Evolutionary conservation across 2,113 vertebrate genomes (phyloP).

Genomic region (Pteronura brasiliensis): DNA sequence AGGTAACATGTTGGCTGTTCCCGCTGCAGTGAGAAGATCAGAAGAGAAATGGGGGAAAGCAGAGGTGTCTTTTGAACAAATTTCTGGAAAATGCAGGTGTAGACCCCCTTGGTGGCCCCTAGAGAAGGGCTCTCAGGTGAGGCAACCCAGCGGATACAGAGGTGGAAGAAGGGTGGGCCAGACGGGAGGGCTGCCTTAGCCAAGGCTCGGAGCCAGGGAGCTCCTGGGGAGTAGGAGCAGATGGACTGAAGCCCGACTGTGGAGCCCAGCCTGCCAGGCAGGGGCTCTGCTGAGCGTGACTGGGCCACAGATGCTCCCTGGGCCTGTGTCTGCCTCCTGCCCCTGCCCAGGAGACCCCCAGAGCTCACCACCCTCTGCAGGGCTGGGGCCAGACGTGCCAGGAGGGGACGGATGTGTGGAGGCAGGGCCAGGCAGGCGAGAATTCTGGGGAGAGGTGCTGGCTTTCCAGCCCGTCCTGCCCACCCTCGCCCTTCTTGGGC

Average conservation of each 20-base stretch:
- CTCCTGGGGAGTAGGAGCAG: too few relatives aligned
- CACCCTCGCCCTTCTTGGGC: not conserved
- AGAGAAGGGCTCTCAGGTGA: not conserved
- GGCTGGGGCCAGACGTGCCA: not conserved
- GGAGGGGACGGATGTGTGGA: not conserved
- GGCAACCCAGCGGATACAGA: not conserved
- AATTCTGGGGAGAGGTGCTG: not conserved
- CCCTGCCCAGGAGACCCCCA: not conserved
- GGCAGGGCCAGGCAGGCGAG: too few relatives aligned
- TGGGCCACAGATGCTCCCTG: not conserved
- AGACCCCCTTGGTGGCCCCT: not conserved
- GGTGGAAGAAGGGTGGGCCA: not conserved
- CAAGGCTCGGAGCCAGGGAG: not conserved
- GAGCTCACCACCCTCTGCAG: not conserved
- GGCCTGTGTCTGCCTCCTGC: not conserved
- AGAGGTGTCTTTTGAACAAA: not conserved
- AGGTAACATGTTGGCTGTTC: not conserved
- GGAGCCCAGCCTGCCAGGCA: not conserved
- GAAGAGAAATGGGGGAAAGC: not conserved
- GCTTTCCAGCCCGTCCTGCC: not conserved
- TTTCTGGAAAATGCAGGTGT: not conserved
- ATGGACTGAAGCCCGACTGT: not conserved
- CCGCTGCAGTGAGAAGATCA: not conserved
- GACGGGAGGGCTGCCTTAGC: not conserved
- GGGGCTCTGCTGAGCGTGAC: accelerated